These are phyloP conservation scores for Spea multiplicata DNA, from an alignment of 2,113 vertebrate genomes.

Conservation along the genomic window DNA sequence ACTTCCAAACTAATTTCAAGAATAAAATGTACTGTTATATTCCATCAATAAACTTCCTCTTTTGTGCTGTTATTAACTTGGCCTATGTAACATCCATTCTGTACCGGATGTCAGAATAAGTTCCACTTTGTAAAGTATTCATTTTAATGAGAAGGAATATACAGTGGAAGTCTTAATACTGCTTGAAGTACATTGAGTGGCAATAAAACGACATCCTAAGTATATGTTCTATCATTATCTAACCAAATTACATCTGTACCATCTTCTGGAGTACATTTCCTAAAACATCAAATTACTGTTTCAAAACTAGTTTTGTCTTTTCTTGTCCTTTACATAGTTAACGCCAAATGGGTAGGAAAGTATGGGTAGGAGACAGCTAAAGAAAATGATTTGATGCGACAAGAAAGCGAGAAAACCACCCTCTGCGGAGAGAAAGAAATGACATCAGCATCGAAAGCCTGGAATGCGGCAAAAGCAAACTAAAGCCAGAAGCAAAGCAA, in stretches of 20 bases:
- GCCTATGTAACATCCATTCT: neutral
- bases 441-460: too few species aligned
- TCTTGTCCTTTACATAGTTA: too few species aligned
- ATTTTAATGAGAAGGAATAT: conserved; percentile 4
- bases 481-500: too few species aligned
- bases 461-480: too few species aligned
- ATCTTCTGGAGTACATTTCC: neutral
- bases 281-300: neutral
- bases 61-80: conserved; percentile 8
- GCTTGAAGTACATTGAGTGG: neutral
- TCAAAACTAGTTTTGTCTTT: neutral
- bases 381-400: too few species aligned
- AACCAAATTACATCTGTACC: neutral
- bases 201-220: neutral
- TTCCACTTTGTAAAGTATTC: conserved; percentile 25
- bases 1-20: conserved; percentile 3
- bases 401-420: too few species aligned
- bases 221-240: neutral
- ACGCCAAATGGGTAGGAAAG: too few species aligned
- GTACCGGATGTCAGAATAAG: neutral
- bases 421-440: too few species aligned
- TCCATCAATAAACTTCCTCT: conserved; percentile 16
- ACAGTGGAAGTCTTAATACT: neutral
- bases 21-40: conserved; percentile 21
- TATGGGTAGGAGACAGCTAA: too few species aligned